Percentiles rank a stretch among this genome's conserved stretches.
phyloP scores from a whole-genome alignment of 2,888 invertebrate species.

The Zygothrica quintamaculata region DNA sequence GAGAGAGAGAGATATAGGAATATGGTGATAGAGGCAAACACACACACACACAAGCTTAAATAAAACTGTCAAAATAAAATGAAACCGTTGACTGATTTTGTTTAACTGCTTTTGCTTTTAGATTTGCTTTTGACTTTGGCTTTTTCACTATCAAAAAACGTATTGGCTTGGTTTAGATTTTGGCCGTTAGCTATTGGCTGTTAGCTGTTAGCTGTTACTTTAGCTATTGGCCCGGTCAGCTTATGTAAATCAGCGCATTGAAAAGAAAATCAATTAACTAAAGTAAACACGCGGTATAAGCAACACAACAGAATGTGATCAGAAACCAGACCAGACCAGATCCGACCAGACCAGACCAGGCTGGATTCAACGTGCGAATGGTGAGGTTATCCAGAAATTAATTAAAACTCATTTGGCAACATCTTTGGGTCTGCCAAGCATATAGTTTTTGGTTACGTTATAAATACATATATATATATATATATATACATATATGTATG shows the following conservation, averaged over 20 bases:
- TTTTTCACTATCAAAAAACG: conserved; percentile 31
- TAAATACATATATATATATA: conserved; percentile 34
- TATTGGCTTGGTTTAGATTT: conserved; percentile 4
- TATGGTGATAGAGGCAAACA: too few relatives aligned
- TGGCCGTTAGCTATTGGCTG: background rate
- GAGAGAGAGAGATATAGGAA: too few relatives aligned
- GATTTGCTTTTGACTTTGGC: conserved; percentile 34
- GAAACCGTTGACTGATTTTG: conserved; percentile 37
- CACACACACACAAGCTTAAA: conserved; percentile 15
- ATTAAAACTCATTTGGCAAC: conserved; percentile 70
- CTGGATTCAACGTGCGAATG: conserved; percentile 35
- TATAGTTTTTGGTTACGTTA: conserved; percentile 38
- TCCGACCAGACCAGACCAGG: too few relatives aligned
- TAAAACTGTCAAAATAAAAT: conserved; percentile 39
- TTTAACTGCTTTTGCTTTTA: conserved; percentile 33
- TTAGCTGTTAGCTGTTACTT: background rate
- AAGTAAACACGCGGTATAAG: conserved; percentile 62
- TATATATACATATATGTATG: too few relatives aligned
- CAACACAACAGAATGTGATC: conserved; percentile 60
- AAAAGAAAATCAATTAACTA: conserved; percentile 77
- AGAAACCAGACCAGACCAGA: conserved; percentile 23
- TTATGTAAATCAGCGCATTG: conserved; percentile 73
- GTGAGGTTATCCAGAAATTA: conserved; percentile 57
- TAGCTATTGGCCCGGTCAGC: conserved; percentile 32
- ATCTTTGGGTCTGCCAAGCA: conserved; percentile 51